Base-by-base conservation (phyloP, 2,888 invertebrate genomes). In the Synanthedon myopaeformis region DNA sequence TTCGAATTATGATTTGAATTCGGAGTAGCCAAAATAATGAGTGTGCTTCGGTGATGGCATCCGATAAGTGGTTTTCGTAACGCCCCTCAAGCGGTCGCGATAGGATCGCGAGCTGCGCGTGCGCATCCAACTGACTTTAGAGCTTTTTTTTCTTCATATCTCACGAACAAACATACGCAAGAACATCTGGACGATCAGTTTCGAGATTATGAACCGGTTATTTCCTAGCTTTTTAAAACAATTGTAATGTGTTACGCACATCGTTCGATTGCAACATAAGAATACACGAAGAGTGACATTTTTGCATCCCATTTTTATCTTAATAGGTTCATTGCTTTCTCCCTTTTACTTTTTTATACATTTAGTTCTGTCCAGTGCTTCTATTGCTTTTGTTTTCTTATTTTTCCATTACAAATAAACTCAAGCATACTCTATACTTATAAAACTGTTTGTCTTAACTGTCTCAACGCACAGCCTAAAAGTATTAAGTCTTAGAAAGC, bases 31-130 rank as follows among this genome's bases (percentile, higher is more conserved):
- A 76, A 83, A 84, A 82, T 82, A 77, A 80, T 79, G 75, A 70
- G 74, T 71, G 66, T 71, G 73, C 64, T 74, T 70, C 67, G 67
- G 63, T 70, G 80, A 83, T 84, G 74, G 76, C 74, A 81, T 79
- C 74, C 73, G 80, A 82, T 82, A 84, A 84, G 82, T 82, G 79
- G 82, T 82, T 85, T 82, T 85, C 81, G 82, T 79, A 82, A 84
- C 84, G 85, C 83, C 83, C 81, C 79, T 70, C 74, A 61, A 72
- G 81, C 78, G 69, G 45, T 70, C 59, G 66, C 64, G 84, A 85
- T 82, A 76, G 57, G 60, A 84, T 83, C 82, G 56, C 51, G 51
- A 56, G 54, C 52, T 67, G 72, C 80, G 82, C 78, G 74, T 76
- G 82, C 79, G 69, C 74, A 58, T 61, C 60, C 56, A 53, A 57